Evolutionary conservation across 1,140 invertebrate genomes (phyloP).

Genomic region (Conus ventricosus): DNA sequence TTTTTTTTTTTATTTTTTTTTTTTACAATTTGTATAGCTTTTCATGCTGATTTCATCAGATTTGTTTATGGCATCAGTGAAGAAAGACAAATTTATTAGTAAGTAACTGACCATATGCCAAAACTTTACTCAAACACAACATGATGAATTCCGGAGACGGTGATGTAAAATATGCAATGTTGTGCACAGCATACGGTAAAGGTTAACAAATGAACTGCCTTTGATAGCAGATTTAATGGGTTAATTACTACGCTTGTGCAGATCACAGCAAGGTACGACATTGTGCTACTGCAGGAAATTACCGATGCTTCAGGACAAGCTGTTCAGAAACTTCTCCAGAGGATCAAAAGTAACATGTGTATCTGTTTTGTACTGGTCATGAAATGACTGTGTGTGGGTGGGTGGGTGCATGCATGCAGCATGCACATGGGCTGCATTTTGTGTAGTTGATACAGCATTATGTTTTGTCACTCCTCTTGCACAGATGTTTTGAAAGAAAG

Average conservation of each 20-base stretch:
- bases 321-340: constrained; percentile 42
- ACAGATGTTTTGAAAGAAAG: no score
- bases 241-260: constrained; percentile 29
- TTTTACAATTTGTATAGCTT: no score
- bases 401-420: neutral
- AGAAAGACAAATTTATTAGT: neutral
- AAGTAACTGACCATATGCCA: neutral
- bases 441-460: neutral
- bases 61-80: no score
- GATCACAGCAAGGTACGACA: constrained; percentile 61
- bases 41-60: no score
- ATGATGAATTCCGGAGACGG: neutral
- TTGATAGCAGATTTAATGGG: neutral
- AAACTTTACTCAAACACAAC: neutral
- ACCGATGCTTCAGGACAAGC: constrained; percentile 45
- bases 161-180: neutral
- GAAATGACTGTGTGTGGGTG: neutral
- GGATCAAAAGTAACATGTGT: constrained; percentile 27
- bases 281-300: constrained; percentile 63
- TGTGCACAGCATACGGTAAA: neutral
- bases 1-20: no score
- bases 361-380: neutral
- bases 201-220: neutral
- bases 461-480: no score
- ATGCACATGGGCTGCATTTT: neutral